These are phyloP conservation scores for Guaruba guarouba DNA, from an alignment of 2,113 vertebrate species.

Conservation along the genomic window DNA sequence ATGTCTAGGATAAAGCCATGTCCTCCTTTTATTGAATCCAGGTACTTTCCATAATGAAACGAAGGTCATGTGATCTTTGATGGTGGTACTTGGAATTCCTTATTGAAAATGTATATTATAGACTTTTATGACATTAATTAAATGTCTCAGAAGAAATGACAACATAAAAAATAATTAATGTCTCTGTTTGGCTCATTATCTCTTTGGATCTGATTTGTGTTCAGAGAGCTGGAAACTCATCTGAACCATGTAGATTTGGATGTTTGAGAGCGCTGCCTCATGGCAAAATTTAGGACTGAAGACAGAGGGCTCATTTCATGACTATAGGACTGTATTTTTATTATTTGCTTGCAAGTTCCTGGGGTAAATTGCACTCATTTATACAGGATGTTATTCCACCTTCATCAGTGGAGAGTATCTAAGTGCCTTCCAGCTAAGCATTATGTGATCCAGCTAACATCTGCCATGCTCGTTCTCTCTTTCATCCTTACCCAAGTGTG, in stretches of 20 bases:
- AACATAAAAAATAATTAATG: constrained; percentile 56
- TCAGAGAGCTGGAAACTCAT: neutral
- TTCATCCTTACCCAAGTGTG: constrained; percentile 47
- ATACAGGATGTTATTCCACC: constrained; percentile 40
- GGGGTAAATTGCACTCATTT: constrained; percentile 20
- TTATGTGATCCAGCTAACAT: constrained; percentile 39
- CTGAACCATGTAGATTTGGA: neutral
- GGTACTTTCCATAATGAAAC: constrained; percentile 56
- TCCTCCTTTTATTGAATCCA: constrained; percentile 66
- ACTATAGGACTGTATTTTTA: neutral
- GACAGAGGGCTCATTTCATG: neutral
- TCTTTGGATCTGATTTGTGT: constrained; percentile 34
- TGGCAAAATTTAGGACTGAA: neutral
- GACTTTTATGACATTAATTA: constrained; percentile 56
- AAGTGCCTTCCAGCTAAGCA: constrained; percentile 35
- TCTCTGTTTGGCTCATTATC: constrained; percentile 44
- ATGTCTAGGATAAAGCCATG: constrained; percentile 62
- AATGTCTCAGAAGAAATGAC: constrained; percentile 7
- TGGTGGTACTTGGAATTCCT: constrained; percentile 37
- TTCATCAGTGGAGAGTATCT: constrained; percentile 6
- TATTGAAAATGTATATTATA: constrained; percentile 49
- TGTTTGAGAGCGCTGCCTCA: neutral
- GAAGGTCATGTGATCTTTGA: constrained; percentile 32
- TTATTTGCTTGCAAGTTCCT: constrained; percentile 14
- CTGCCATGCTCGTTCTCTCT: constrained; percentile 50